Percentiles rank a stretch among this genome's conserved stretches.
Evolutionary conservation across 1,140 invertebrate genomes (phyloP).

Genomic region (Limonius californicus): DNA sequence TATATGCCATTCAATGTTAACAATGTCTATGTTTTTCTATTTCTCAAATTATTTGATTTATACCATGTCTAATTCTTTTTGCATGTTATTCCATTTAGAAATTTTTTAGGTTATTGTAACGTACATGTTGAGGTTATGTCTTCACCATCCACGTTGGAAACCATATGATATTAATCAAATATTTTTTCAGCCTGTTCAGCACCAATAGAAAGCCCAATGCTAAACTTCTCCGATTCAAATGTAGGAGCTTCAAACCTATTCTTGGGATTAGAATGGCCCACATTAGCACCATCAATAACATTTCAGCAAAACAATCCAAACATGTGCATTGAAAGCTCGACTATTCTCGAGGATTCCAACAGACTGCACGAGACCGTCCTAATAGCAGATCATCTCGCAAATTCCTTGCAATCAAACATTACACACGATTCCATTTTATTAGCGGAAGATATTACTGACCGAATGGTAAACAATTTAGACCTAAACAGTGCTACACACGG

Average conservation of each 20-base stretch:
- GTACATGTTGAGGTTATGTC: too few relatives aligned
- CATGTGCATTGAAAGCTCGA: slow-evolving; percentile 23
- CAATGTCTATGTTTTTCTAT: too few relatives aligned
- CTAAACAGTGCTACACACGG: slow-evolving; percentile 11
- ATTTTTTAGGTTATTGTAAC: too few relatives aligned
- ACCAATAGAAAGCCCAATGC: slow-evolving; percentile 32
- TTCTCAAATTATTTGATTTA: too few relatives aligned
- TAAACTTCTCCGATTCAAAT: slow-evolving; percentile 27
- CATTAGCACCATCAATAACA: slow-evolving; percentile 26
- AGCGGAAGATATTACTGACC: slow-evolving; percentile 24
- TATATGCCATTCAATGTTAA: too few relatives aligned
- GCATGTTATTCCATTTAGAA: too few relatives aligned
- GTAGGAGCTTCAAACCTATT: slow-evolving; percentile 32
- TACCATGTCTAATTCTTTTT: too few relatives aligned
- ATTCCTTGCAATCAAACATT: slow-evolving; percentile 19
- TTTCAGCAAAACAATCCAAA: not conserved
- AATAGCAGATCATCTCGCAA: slow-evolving; percentile 32
- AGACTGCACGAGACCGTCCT: slow-evolving; percentile 29
- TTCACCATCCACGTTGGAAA: too few relatives aligned
- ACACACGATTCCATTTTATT: slow-evolving; percentile 30
- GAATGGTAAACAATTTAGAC: slow-evolving; percentile 19
- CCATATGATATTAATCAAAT: not conserved
- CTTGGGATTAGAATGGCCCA: slow-evolving; percentile 40
- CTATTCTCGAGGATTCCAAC: slow-evolving; percentile 8
- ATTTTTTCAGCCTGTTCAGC: slow-evolving; percentile 31